Evolutionary conservation across 2,888 invertebrate genomes (phyloP).

Genomic region (Parnassius smintheus): DNA sequence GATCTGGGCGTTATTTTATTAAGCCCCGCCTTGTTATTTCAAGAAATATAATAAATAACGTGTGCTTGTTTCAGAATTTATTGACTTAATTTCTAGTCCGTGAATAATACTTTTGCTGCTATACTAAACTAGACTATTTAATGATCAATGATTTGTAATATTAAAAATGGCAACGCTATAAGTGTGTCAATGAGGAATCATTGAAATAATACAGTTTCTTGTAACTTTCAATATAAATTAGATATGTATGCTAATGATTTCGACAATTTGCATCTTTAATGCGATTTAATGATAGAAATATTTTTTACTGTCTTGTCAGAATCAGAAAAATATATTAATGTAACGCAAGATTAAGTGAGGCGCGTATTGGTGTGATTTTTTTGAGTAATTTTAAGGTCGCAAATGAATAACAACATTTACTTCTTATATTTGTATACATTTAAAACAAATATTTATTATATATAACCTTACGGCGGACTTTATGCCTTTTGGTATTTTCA

Average conservation of each 20-base stretch:
- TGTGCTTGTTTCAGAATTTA: background rate
- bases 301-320: no score
- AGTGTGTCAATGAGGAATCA: background rate
- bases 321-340: no score
- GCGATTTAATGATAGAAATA: no score
- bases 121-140: conserved; percentile 11
- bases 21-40: conserved; percentile 8
- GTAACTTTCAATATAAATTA: conserved; percentile 11
- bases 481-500: no score
- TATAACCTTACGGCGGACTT: no score
- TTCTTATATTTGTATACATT: no score
- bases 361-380: no score
- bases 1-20: conserved; percentile 9
- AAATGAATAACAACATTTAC: no score
- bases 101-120: background rate
- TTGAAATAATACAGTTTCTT: conserved; percentile 2
- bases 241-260: conserved; percentile 13
- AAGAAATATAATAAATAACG: background rate
- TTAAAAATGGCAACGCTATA: background rate
- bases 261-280: no score
- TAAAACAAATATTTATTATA: no score
- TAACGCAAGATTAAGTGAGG: no score
- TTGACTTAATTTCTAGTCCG: background rate
- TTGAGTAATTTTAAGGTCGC: no score
- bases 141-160: conserved; percentile 5